phyloP scores from a whole-genome alignment of 2,113 vertebrate genomes.

The Ptilonorhynchus violaceus region DNA sequence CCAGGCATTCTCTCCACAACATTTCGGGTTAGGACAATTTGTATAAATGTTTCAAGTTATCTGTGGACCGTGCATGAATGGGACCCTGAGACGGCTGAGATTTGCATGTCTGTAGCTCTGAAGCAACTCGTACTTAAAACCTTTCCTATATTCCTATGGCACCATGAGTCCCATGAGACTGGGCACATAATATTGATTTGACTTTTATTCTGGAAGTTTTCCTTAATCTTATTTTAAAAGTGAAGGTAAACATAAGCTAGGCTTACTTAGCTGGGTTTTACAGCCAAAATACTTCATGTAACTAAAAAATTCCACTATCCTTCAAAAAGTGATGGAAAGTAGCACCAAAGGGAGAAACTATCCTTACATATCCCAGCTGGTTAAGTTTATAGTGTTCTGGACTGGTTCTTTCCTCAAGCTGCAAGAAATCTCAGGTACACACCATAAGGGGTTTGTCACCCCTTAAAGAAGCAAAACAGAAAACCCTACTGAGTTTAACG shows the following conservation, averaged over 20 bases:
- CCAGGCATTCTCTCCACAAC: background rate
- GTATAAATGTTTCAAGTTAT: background rate
- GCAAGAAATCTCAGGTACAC: constrained; percentile 10
- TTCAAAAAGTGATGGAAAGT: background rate
- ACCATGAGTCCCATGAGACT: background rate
- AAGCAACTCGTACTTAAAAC: background rate
- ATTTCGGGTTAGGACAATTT: background rate
- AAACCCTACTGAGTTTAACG: accelerated
- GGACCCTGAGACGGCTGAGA: background rate
- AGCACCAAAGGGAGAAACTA: background rate
- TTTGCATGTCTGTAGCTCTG: background rate
- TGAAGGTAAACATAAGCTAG: background rate
- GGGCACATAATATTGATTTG: background rate
- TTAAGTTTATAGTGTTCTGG: background rate
- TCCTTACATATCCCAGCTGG: background rate
- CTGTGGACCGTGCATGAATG: background rate
- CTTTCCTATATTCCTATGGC: background rate
- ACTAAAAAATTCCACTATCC: background rate
- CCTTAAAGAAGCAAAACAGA: background rate
- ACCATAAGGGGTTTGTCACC: accelerated
- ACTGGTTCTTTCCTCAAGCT: constrained; percentile 35
- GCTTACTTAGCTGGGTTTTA: background rate
- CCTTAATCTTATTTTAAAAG: background rate
- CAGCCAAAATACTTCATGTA: background rate
- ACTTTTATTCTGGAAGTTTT: background rate